A percentile compares a stretch with the other conserved stretches of the same genome.
phyloP scores from a whole-genome alignment of 2,888 invertebrate genomes.

The Chironomus riparius region DNA sequence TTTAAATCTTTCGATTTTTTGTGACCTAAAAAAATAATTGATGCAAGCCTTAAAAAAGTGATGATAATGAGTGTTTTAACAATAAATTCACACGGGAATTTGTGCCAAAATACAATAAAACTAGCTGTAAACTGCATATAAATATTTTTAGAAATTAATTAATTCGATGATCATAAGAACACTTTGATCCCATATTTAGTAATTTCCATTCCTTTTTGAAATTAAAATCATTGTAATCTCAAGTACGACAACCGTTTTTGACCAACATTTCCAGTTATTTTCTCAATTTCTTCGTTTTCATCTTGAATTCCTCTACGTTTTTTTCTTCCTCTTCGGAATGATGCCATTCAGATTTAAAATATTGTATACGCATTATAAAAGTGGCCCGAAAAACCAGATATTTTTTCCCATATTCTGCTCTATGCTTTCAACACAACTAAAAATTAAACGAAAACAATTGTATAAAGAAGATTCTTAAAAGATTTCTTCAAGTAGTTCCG shows the following conservation, averaged over 20 bases:
- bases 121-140: no score
- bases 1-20: constrained; percentile 13
- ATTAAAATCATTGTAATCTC: not conserved
- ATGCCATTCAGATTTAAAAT: not conserved
- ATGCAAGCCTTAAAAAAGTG: no score
- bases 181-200: not conserved
- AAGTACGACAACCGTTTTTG: constrained; percentile 6
- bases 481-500: no score
- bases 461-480: no score
- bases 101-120: no score
- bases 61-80: no score
- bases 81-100: no score
- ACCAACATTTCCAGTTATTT: constrained; percentile 9
- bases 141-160: not conserved
- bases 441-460: no score
- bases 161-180: not conserved
- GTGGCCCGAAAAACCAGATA: constrained; percentile 8
- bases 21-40: not conserved
- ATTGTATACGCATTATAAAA: not conserved
- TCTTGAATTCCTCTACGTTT: not conserved
- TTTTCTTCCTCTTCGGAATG: not conserved
- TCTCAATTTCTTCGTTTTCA: not conserved
- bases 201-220: not conserved
- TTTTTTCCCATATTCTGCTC: not conserved
- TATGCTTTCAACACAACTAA: not conserved